Evolutionary conservation across 2,888 invertebrate genomes (phyloP), one percentile per base, ranked within the genome.

Genomic region (Andrena dorsata): DNA sequence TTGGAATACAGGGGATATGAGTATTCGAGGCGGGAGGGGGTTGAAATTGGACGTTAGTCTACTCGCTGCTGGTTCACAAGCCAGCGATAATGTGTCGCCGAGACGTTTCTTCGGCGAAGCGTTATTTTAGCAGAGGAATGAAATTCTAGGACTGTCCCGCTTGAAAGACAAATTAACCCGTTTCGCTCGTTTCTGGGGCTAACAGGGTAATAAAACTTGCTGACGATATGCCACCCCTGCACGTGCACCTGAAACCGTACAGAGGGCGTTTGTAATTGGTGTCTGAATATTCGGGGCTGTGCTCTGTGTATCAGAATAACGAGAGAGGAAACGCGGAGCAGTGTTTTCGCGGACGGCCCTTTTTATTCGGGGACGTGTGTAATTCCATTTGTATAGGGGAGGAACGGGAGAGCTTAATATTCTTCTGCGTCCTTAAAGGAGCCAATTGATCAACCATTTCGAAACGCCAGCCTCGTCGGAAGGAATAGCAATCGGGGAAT

Each of bases 401-500:
- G 1, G 5, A 16, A 5, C 41, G 41, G 13, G 41, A 13, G 10
- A 10, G 26, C 2, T 60, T 60, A 2, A 7, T 60, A 7, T 32
- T 30, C n/a, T n/a, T n/a, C 60, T 32, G 7, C 1, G 23, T 5
- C 8, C 20, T 23, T 20, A 4, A 35, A 32, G 16, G 32, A 32
- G 53, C 56, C 56, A 41, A 58, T 69, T 35, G 56, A 35, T 68
- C 69, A 56, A 69, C 56, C 69, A 35, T 58, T 58, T 35, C 56
- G 56, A 58, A 58, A 69, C 58, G 35, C 26, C 26, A 69, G 35
- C 23, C 56, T 56, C 56, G 69, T n/a, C 56, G 69, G 28, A 41
- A 70, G 58, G 26, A 58, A 70, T 70, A 28, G 69, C 51, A 41
- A 51, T 49, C 71, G 66, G 70, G 35, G 56, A 65, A 69, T 77